Percentiles rank a stretch among this genome's conserved stretches.
Evolutionary conservation across 2,888 invertebrate species (phyloP).

Genomic region (Drosophila multiciliata): DNA sequence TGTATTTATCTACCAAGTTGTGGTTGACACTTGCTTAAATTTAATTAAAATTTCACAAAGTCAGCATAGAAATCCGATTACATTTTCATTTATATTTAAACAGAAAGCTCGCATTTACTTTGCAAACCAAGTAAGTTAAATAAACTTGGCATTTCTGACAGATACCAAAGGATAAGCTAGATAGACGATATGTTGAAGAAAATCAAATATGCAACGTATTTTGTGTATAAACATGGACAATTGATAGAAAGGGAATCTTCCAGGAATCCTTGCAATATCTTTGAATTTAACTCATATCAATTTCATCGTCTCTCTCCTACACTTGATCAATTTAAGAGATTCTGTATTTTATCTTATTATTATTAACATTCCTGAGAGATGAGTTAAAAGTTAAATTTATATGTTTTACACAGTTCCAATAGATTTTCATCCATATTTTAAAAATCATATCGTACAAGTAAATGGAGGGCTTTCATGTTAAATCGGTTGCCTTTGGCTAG

Average conservation of each 20-base stretch:
- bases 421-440: not conserved
- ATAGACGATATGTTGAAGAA: not conserved
- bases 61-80: not conserved
- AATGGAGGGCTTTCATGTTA: not conserved
- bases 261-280: not conserved
- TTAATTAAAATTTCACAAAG: slow-evolving; percentile 15
- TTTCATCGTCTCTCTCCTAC: not conserved
- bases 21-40: slow-evolving; percentile 15
- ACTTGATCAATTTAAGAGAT: not conserved
- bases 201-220: slow-evolving; percentile 4
- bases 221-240: not conserved
- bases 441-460: not conserved
- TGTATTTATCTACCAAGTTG: slow-evolving; percentile 14
- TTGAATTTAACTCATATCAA: not conserved
- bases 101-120: not conserved
- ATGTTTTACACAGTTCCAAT: not conserved
- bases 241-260: not conserved
- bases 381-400: not conserved
- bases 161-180: not conserved
- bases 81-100: slow-evolving; percentile 8
- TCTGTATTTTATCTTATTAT: not conserved
- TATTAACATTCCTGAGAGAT: not conserved
- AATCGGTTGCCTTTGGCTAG: not conserved
- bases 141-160: not conserved
- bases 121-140: slow-evolving; percentile 3